Base-by-base conservation (phyloP, 2,113 vertebrate genomes). In the Psephotus haematonotus region DNA sequence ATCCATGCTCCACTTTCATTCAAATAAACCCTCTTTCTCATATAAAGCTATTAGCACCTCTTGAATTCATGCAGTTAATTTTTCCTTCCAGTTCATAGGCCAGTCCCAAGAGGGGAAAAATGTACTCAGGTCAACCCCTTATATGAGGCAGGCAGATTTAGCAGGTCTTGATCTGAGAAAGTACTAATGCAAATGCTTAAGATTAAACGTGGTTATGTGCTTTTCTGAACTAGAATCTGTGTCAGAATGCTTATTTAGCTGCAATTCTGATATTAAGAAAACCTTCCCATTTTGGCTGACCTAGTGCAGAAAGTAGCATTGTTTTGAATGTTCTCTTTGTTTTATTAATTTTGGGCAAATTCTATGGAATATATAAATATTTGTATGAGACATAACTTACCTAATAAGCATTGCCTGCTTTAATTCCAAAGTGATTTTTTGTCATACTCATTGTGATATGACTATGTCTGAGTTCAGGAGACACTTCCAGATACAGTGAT, bases 151-250 rank as follows among this genome's bases (percentile, higher is more conserved):
- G 41, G 41, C 64, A 93, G 63, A 94, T 88, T 92, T 90, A 78
- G 43, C 46, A 63, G 74, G 49, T 90, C 68, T 83, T 90, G 82
- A 92, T 83, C 88, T 90, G 72, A 86, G 82, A 81, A 93, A 78
- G 82, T 70, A 88, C 28, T 83, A 90, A 88, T 72, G 39, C 17
- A 90, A 92, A 85, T 86, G 43, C 49, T 83, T 74, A 90, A 68
- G 91, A 94, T 88, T 83, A 88, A 94, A 88, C 5, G 70, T 74
- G 44, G 55, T 71, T 95, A 46, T 83, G 49, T 86, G 20, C 23
- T 88, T 90, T 83, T 88, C 47, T 67, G 19, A 75, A 67, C 70
- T 77, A 63, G 55, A 86, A 81, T 83, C 39, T 76, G 17, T 93
- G 68, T 90, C 41, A 77, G 75, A 81, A 88, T 90, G 41, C 41